Conservation (phyloP, 2,888 invertebrate genomes). For the Archaeoteleia sp. region DNA sequence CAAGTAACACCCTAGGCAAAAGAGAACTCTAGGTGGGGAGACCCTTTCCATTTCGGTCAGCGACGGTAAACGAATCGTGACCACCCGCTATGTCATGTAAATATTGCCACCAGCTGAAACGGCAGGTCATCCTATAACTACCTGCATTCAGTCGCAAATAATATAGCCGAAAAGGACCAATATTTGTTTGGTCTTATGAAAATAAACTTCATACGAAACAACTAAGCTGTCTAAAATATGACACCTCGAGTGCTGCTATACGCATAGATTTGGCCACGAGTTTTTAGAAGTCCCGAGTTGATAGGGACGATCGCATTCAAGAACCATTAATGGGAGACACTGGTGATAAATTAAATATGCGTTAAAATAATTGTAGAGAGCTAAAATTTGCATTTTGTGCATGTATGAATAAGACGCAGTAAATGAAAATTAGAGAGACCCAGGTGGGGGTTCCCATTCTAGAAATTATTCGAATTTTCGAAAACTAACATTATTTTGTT, state of each 20-base stretch:
- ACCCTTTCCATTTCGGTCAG: constrained; percentile 25
- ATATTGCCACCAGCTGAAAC: constrained; percentile 68
- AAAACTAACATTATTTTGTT: no score
- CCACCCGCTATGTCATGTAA: constrained; percentile 65
- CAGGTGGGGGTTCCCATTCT: no score
- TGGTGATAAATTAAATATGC: no score
- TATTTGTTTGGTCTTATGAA: constrained; percentile 34
- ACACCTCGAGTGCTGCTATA: constrained; percentile 2
- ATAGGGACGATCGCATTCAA: no score
- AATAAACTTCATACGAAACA: constrained; percentile 28
- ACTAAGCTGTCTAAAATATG: constrained; percentile 23
- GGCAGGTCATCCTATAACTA: constrained; percentile 64
- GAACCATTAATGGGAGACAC: no score
- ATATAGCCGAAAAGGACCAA: constrained; percentile 35
- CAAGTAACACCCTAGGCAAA: constrained; percentile 41
- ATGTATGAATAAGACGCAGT: no score
- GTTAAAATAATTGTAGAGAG: no score
- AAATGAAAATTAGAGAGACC: no score
- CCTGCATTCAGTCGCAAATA: constrained; percentile 55
- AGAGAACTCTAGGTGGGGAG: constrained; percentile 15
- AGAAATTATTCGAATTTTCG: no score
- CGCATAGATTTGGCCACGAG: not conserved
- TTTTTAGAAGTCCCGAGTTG: no score
- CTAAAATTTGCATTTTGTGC: no score
- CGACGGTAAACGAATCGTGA: constrained; percentile 51